Conservation (phyloP, 2,888 invertebrate genomes). For the Steinernema hermaphroditum region DNA sequence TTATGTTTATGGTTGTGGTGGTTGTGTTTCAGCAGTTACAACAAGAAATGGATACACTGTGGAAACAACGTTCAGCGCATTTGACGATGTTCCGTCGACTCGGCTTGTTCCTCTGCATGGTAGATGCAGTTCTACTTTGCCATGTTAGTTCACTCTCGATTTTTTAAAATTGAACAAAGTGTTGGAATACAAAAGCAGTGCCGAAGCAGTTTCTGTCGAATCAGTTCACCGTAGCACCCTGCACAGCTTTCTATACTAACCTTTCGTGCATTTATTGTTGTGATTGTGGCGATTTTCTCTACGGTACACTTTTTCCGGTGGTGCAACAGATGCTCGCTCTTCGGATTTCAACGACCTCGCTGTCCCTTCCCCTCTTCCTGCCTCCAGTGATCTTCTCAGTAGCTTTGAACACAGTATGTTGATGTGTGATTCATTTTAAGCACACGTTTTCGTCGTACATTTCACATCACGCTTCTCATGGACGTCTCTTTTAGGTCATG, state of each 20-base stretch:
- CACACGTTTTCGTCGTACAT: neutral
- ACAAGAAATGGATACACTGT: neutral
- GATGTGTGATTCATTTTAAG: neutral
- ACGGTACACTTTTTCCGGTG: constrained; percentile 15
- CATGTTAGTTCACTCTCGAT: neutral
- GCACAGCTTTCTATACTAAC: neutral
- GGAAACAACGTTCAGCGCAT: constrained; percentile 27
- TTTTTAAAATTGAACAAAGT: neutral
- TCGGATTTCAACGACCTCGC: neutral
- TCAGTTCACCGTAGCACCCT: neutral
- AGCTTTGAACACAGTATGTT: constrained; percentile 25
- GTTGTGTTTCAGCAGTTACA: constrained; percentile 3
- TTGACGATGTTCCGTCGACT: constrained; percentile 1
- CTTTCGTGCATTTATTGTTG: neutral
- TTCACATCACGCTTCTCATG: neutral
- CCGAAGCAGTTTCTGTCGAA: neutral
- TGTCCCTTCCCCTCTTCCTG: neutral
- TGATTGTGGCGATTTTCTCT: neutral
- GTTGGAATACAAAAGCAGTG: too few relatives aligned
- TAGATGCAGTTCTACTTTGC: neutral
- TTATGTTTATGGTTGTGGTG: neutral
- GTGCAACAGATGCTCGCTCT: constrained; percentile 15
- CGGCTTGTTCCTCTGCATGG: constrained; percentile 8
- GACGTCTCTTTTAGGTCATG: constrained; percentile 16
- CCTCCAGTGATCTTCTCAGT: neutral